A percentile compares a stretch with the other conserved stretches of the same genome.
Conservation (phyloP, 2,888 invertebrate species). For the Perithous albicinctus region DNA sequence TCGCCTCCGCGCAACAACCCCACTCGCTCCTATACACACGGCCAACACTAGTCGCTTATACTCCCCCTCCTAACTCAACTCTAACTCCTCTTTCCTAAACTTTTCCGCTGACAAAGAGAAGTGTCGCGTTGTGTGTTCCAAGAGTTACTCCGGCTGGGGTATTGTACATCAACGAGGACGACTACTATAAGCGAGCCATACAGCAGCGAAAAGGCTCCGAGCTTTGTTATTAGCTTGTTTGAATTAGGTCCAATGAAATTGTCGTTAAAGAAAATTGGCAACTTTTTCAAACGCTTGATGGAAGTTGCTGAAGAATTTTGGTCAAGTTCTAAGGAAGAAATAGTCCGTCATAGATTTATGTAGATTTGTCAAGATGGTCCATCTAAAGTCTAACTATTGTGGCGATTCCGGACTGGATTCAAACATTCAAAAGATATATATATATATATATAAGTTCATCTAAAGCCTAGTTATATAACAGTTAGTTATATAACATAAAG, state of each 20-base stretch:
- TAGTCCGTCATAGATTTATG: too few relatives aligned
- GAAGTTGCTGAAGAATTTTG: not conserved
- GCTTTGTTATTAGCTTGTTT: slow-evolving; percentile 11
- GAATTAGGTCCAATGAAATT: slow-evolving; percentile 1
- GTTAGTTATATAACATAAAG: too few relatives aligned
- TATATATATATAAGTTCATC: too few relatives aligned
- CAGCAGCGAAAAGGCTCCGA: not conserved
- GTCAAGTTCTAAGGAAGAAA: too few relatives aligned
- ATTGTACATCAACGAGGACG: slow-evolving; percentile 7
- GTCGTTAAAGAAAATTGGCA: not conserved
- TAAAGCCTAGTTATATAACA: too few relatives aligned
- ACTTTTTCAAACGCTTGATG: not conserved
- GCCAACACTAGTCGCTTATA: not conserved
- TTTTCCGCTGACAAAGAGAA: slow-evolving; percentile 55
- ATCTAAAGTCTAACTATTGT: too few relatives aligned
- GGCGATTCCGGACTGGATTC: too few relatives aligned
- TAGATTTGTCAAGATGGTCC: too few relatives aligned
- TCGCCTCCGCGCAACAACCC: slow-evolving; percentile 36
- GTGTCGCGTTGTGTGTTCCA: slow-evolving; percentile 38
- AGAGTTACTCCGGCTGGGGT: not conserved
- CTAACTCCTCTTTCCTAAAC: slow-evolving; percentile 54
- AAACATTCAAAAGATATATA: too few relatives aligned
- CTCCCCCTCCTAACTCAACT: slow-evolving; percentile 21
- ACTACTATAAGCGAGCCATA: not conserved
- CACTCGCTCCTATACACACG: not conserved